Percentiles rank a stretch among this genome's conserved stretches.
These are phyloP conservation scores for Lasioglossum pauxillum DNA, from an alignment of 2,888 invertebrate species.

Conservation along the genomic window DNA sequence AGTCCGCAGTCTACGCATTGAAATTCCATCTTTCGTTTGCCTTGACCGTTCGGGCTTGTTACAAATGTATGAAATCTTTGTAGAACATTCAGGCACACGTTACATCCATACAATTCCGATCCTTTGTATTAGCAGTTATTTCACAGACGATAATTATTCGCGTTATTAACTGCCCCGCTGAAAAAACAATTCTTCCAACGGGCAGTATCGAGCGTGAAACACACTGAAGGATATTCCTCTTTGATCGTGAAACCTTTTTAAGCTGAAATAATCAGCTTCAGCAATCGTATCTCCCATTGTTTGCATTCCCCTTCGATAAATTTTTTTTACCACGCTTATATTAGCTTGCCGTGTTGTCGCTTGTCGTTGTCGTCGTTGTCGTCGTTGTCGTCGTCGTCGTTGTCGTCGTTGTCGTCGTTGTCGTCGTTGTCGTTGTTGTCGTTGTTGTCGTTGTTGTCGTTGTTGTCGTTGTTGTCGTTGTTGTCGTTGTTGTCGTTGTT, in stretches of 20 bases:
- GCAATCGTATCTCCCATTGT: neutral
- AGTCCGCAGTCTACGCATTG: neutral
- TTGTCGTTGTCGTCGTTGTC: no score
- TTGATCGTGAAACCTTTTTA: neutral
- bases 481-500: no score
- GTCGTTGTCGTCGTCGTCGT: no score
- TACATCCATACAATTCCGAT: no score
- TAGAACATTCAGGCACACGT: neutral
- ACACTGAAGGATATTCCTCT: neutral
- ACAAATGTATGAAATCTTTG: neutral
- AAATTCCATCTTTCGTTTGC: neutral
- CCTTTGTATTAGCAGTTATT: neutral
- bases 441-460: no score
- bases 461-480: no score
- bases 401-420: no score
- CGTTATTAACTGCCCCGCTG: neutral
- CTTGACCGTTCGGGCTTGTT: neutral
- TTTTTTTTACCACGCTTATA: no score
- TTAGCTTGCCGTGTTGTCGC: no score
- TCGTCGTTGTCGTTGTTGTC: no score
- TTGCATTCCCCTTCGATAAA: neutral
- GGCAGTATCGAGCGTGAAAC: neutral
- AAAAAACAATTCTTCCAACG: neutral
- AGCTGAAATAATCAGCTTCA: neutral
- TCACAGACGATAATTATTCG: neutral